Conservation (phyloP, 2,113 vertebrate species). For the Entelurus aequoreus region DNA sequence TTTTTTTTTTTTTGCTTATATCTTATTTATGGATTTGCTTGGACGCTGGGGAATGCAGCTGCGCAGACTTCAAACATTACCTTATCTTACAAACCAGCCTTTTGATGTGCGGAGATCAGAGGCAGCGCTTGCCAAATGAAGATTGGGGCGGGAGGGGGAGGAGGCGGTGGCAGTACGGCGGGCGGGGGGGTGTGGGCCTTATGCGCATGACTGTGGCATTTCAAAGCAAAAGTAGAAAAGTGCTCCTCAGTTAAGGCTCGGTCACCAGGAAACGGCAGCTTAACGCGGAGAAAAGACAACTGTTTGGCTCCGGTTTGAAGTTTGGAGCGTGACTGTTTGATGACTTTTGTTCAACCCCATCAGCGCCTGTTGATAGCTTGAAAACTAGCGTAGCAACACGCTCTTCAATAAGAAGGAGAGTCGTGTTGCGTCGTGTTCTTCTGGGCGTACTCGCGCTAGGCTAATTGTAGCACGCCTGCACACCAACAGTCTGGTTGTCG, state of each 20-base stretch:
- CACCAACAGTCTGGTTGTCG: too few relatives aligned
- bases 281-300: slow-evolving; percentile 32
- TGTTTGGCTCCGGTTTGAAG: slow-evolving; percentile 41
- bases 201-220: slow-evolving; percentile 80
- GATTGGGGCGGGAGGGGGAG: slow-evolving; percentile 66
- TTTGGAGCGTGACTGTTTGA: slow-evolving; percentile 16
- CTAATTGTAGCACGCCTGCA: too few relatives aligned
- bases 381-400: slow-evolving; percentile 33
- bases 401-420: slow-evolving; percentile 5
- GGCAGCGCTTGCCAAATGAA: slow-evolving; percentile 84
- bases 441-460: too few relatives aligned
- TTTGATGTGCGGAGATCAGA: slow-evolving; percentile 91
- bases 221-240: slow-evolving; percentile 82
- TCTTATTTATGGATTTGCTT: slow-evolving; percentile 92
- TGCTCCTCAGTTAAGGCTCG: slow-evolving; percentile 77
- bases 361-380: slow-evolving; percentile 16
- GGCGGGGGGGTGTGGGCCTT: slow-evolving; percentile 57
- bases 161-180: slow-evolving; percentile 15
- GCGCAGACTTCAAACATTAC: slow-evolving; percentile 86
- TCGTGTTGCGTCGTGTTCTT: too few relatives aligned
- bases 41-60: slow-evolving; percentile 85
- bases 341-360: slow-evolving; percentile 20
- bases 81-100: slow-evolving; percentile 88
- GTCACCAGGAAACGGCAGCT: slow-evolving; percentile 72
- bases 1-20: slow-evolving; percentile 69